Conservation (phyloP, 2,888 invertebrate species). For the Iselma pallidipennis region DNA sequence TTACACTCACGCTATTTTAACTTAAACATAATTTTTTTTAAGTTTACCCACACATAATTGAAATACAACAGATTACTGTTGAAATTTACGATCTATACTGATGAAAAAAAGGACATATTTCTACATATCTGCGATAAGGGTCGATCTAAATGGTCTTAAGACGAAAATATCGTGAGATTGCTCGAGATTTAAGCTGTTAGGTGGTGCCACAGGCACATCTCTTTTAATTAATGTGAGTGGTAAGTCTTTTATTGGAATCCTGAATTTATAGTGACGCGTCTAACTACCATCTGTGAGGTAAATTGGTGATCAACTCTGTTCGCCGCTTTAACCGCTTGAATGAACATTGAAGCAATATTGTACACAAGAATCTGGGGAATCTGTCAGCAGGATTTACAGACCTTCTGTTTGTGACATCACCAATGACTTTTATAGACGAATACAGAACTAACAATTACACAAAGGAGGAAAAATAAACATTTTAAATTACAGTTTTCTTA, state of each 20-base stretch:
- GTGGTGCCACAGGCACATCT: slow-evolving; percentile 20
- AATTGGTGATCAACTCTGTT: slow-evolving; percentile 52
- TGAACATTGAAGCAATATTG: slow-evolving; percentile 46
- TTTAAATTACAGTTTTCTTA: not conserved
- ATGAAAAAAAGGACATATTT: not conserved
- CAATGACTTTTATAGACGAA: slow-evolving; percentile 15
- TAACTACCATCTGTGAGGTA: slow-evolving; percentile 52
- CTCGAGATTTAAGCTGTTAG: not conserved
- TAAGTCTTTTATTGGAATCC: slow-evolving; percentile 41
- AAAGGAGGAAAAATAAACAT: not conserved
- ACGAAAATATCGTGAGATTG: slow-evolving; percentile 9
- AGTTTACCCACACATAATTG: not conserved
- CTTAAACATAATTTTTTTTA: not conserved
- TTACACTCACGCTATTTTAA: not conserved
- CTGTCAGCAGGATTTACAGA: slow-evolving; percentile 52
- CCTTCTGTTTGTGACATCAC: slow-evolving; percentile 36
- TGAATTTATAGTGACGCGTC: slow-evolving; percentile 49
- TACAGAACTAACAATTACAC: not conserved
- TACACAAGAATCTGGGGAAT: slow-evolving; percentile 49
- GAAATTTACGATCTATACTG: not conserved
- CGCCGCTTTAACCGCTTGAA: slow-evolving; percentile 43
- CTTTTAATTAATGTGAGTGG: slow-evolving; percentile 28
- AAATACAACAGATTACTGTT: not conserved
- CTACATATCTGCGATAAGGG: not conserved
- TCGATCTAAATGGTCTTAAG: slow-evolving; percentile 5